These are phyloP conservation scores for Dascyllus trimaculatus DNA, from an alignment of 2,113 vertebrate genomes.

Conservation along the genomic window DNA sequence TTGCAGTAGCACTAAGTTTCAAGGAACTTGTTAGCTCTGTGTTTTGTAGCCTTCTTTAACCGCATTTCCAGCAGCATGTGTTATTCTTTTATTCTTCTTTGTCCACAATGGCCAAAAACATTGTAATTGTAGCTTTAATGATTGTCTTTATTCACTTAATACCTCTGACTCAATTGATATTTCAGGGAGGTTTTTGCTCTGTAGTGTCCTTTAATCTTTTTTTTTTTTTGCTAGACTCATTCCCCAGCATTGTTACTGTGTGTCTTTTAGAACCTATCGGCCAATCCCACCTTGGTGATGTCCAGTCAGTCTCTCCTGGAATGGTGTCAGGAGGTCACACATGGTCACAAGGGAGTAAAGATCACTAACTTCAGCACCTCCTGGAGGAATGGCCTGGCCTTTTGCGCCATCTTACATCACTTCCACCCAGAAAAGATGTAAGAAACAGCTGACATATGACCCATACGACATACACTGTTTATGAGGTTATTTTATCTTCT, in stretches of 20 bases:
- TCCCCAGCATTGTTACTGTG: neutral
- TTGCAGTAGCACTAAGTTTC: neutral
- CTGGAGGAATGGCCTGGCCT: constrained; percentile 92
- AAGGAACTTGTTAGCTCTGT: no score
- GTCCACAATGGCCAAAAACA: no score
- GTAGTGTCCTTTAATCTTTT: no score
- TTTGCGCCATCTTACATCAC: constrained; percentile 92
- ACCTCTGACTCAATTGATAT: no score
- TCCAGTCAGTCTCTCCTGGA: constrained; percentile 88
- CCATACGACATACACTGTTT: neutral
- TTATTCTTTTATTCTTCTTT: no score
- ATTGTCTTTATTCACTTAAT: no score
- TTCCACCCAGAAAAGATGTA: constrained; percentile 91
- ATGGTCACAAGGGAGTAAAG: constrained; percentile 85
- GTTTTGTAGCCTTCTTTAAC: no score
- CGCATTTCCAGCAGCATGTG: no score
- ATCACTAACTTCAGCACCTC: constrained; percentile 93
- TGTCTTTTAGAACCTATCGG: constrained; percentile 43
- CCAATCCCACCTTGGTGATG: constrained; percentile 74
- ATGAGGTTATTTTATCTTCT: neutral
- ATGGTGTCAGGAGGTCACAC: constrained; percentile 90
- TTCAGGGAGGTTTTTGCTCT: no score
- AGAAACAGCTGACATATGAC: constrained; percentile 43
- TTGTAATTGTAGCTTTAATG: no score
- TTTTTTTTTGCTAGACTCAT: no score